Base-by-base conservation (phyloP, 1,140 invertebrate genomes). In the Lepidotrigona ventralis region DNA sequence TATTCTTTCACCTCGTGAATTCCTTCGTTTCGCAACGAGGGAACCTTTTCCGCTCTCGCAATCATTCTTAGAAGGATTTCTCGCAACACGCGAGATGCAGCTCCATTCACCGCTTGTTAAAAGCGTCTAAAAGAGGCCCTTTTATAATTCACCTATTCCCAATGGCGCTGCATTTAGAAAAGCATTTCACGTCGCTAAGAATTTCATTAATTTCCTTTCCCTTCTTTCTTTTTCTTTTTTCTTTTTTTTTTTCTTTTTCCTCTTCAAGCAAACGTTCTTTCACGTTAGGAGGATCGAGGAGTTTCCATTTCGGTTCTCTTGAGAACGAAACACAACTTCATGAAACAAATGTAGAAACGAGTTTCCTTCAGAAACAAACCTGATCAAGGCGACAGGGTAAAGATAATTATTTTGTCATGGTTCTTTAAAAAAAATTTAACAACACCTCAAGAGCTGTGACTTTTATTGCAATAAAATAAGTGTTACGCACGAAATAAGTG, bases 101-200 rank as follows among this genome's bases (percentile, higher is more conserved):
- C 66, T 23, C 66, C 33, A 68, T 68, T 68, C 33, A 39, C 33
- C n/a, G 33, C 66, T 26, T 68, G 66, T 68, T 68, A 68, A 68
- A 39, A 68, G 66, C 66, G 19, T 68, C 33, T 46, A 70, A n/a
- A 70, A 46, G 33, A 6, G 6, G 14, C 11, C 39, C 5, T 70
- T 70, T 70, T 70, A n/a, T 70, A 51, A 70, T 70, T 70, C 68
- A n/a, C 21, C 39, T 33, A n/a, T 46, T 33, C 23, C 19, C 33
- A 51, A 46, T 51, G 68, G 14, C 4, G 23, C 9, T 19, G 33
- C 68, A 46, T 46, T 70, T 70, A 70, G 39, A 51, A 70, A 70
- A 51, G 39, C 21, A 51, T 70, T 70, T 14, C 17, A n/a, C 29
- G 19, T 19, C 26, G 39, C 39, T 51, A 70, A 14, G 23, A n/a